Conservation (phyloP, 2,113 vertebrate genomes). For the Nymphicus hollandicus region DNA sequence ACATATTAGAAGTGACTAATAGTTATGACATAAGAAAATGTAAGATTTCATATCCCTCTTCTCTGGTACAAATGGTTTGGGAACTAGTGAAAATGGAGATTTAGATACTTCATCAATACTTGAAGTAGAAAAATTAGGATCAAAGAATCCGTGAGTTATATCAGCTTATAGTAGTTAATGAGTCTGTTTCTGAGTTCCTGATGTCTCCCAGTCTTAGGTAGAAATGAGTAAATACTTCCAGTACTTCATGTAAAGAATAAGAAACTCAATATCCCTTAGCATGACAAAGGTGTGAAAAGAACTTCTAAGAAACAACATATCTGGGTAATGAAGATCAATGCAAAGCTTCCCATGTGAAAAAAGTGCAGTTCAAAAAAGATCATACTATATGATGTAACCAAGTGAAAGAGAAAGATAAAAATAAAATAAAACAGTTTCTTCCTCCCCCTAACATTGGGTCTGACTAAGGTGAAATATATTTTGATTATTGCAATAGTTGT, state of each 20-base stretch:
- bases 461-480: background rate
- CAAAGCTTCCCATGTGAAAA: conserved; percentile 22
- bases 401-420: background rate
- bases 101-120: background rate
- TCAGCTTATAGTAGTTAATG: background rate
- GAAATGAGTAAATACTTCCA: conserved; percentile 18
- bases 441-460: background rate
- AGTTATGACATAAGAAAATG: background rate
- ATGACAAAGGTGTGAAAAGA: background rate
- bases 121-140: background rate
- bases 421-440: background rate
- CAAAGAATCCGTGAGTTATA: background rate
- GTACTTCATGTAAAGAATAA: background rate
- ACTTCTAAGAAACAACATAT: background rate
- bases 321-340: conserved; percentile 26
- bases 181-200: background rate
- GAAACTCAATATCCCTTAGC: background rate
- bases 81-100: background rate
- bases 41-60: background rate
- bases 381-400: background rate
- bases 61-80: background rate
- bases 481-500: background rate
- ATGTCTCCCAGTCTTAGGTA: background rate
- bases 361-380: conserved; percentile 50
- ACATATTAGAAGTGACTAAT: background rate